phyloP scores from a whole-genome alignment of 2,797 vertebrate species.

The Spinibarbus caldwelli region DNA sequence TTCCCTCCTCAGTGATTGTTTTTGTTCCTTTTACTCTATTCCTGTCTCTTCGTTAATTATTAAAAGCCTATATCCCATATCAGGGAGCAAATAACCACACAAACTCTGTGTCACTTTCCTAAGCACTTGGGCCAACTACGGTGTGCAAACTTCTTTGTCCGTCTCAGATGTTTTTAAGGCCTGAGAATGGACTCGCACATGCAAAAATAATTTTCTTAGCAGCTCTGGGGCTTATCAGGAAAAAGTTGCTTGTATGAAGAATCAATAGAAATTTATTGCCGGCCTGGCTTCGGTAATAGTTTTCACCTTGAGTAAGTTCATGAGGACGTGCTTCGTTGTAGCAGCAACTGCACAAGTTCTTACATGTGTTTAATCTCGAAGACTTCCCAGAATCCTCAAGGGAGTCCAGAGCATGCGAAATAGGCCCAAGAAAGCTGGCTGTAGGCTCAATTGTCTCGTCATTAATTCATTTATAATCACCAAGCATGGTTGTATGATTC shows the following conservation, averaged over 20 bases:
- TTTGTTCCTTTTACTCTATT: constrained; percentile 50
- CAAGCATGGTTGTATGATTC: constrained; percentile 32
- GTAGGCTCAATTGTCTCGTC: constrained; percentile 36
- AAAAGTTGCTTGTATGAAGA: constrained; percentile 48
- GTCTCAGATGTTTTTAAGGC: constrained; percentile 30
- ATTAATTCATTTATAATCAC: constrained; percentile 51
- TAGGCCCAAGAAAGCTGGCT: constrained; percentile 33
- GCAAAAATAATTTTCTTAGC: constrained; percentile 51
- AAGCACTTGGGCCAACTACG: constrained; percentile 29
- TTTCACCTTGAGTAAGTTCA: constrained; percentile 53
- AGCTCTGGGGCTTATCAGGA: constrained; percentile 51
- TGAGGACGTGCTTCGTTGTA: constrained; percentile 16
- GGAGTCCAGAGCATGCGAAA: background rate
- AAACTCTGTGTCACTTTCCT: constrained; percentile 45
- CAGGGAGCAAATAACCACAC: constrained; percentile 43
- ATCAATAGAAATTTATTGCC: constrained; percentile 53
- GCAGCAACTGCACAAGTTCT: constrained; percentile 18
- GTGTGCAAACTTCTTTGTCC: constrained; percentile 25
- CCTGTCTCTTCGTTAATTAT: constrained; percentile 55
- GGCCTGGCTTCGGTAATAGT: constrained; percentile 37
- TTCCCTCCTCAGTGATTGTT: constrained; percentile 25
- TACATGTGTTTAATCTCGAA: constrained; percentile 33
- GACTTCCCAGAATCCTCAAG: constrained; percentile 23
- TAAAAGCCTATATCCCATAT: constrained; percentile 39
- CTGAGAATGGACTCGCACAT: constrained; percentile 35